These are phyloP conservation scores for Noctua janthina DNA, from an alignment of 2,888 invertebrate species.

Conservation along the genomic window DNA sequence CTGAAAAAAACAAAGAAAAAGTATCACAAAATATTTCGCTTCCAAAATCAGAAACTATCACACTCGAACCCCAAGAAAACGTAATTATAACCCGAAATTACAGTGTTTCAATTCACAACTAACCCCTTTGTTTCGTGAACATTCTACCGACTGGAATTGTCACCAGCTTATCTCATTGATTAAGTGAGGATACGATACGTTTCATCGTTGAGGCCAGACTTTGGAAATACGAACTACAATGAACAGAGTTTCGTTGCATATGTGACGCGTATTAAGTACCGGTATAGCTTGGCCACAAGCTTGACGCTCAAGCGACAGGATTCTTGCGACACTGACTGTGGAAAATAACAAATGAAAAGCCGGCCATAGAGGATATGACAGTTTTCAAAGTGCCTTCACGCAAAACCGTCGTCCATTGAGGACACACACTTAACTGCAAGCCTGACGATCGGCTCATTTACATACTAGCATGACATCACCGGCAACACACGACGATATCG, in stretches of 20 bases:
- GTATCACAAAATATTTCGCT: background rate
- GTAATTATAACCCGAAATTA: conserved; percentile 23
- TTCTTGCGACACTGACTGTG: background rate
- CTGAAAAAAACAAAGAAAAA: background rate
- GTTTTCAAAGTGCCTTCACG: background rate
- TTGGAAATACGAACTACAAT: conserved; percentile 31
- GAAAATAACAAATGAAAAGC: background rate
- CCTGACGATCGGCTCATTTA: background rate
- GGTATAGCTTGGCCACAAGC: background rate
- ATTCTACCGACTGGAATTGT: conserved; percentile 44
- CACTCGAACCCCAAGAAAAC: background rate
- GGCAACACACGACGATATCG: background rate
- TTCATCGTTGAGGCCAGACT: conserved; percentile 30
- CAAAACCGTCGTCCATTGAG: background rate
- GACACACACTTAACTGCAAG: background rate
- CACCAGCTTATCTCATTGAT: conserved; percentile 70
- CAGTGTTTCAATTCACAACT: conserved; percentile 19
- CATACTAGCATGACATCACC: background rate
- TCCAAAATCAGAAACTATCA: background rate
- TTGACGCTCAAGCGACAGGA: background rate
- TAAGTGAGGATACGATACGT: conserved; percentile 65
- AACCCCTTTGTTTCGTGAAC: conserved; percentile 34
- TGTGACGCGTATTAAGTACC: background rate
- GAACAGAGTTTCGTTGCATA: conserved; percentile 26
- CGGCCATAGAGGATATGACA: background rate